phyloP scores from a whole-genome alignment of 1,140 invertebrate genomes.

The Sycophaga agraensis region DNA sequence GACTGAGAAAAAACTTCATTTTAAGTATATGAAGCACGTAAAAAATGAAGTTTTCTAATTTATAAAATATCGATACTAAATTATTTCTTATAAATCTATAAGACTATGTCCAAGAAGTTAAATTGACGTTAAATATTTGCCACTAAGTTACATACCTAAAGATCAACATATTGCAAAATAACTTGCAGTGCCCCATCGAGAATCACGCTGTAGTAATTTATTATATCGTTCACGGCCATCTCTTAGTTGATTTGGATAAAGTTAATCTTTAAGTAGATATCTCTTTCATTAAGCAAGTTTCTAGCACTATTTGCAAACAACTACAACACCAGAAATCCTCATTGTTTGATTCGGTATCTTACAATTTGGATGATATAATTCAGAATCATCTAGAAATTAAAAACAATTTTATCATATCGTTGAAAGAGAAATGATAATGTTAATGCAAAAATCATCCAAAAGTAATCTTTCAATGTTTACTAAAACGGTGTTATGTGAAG shows the following conservation, averaged over 20 bases:
- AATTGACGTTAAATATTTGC: too few species aligned
- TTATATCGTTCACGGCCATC: slow-evolving; percentile 42
- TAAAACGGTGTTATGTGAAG: slow-evolving; percentile 48
- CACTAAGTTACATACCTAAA: too few species aligned
- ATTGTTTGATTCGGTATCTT: slow-evolving; percentile 12
- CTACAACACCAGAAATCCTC: slow-evolving; percentile 1
- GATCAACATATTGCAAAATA: too few species aligned
- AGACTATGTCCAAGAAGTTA: too few species aligned
- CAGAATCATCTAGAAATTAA: slow-evolving; percentile 33
- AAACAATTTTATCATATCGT: slow-evolving; percentile 51
- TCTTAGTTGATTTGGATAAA: slow-evolving; percentile 42
- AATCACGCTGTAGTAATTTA: too few species aligned
- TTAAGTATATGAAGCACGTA: too few species aligned
- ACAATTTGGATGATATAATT: slow-evolving; percentile 31
- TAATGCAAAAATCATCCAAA: slow-evolving; percentile 52
- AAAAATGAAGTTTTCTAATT: too few species aligned
- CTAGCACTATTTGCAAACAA: slow-evolving; percentile 17
- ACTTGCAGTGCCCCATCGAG: too few species aligned
- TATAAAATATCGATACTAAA: too few species aligned
- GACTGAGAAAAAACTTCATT: slow-evolving; percentile 16
- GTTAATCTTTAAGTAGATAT: slow-evolving; percentile 47
- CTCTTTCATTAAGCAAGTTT: slow-evolving; percentile 32
- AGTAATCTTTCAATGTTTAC: slow-evolving; percentile 56
- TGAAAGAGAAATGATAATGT: slow-evolving; percentile 51
- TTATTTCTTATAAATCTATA: too few species aligned